phyloP scores from a whole-genome alignment of 2,797 vertebrate genomes.

The Neostethus bicornis region DNA sequence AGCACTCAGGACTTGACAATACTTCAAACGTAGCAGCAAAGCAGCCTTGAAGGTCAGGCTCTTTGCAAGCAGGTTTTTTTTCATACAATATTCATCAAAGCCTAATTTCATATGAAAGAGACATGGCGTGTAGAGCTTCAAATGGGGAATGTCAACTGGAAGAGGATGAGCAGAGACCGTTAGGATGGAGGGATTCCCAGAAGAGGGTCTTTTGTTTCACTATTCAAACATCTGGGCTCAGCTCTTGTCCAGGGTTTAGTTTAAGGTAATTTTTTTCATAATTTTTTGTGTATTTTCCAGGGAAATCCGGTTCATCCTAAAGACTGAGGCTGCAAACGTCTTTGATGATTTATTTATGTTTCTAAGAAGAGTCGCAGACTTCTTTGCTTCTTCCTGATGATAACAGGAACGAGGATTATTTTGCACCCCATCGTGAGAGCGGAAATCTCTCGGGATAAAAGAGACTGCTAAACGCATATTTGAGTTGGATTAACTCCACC shows the following conservation, averaged over 20 bases:
- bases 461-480: conserved; percentile 31
- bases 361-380: conserved; percentile 21
- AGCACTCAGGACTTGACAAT: conserved; percentile 67
- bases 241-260: conserved; percentile 12
- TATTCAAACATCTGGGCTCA: conserved; percentile 13
- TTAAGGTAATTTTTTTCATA: conserved; percentile 14
- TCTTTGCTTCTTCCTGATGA: conserved; percentile 17
- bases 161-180: conserved; percentile 55
- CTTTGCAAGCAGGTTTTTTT: conserved; percentile 64
- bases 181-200: conserved; percentile 24
- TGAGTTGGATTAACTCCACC: conserved; percentile 43
- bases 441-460: conserved; percentile 36
- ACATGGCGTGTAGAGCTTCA: conserved; percentile 63
- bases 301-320: conserved; percentile 11
- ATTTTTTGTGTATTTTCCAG: not conserved
- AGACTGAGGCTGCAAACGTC: conserved; percentile 3
- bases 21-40: conserved; percentile 66
- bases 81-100: conserved; percentile 81
- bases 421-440: conserved; percentile 10
- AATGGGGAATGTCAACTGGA: conserved; percentile 62
- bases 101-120: conserved; percentile 76
- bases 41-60: conserved; percentile 74
- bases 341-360: conserved; percentile 21
- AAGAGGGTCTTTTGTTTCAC: conserved; percentile 17
- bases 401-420: conserved; percentile 39